Percentiles rank a stretch among this genome's conserved stretches.
Evolutionary conservation across 2,113 vertebrate genomes (phyloP).

Genomic region (Phylloscopus trochilus): DNA sequence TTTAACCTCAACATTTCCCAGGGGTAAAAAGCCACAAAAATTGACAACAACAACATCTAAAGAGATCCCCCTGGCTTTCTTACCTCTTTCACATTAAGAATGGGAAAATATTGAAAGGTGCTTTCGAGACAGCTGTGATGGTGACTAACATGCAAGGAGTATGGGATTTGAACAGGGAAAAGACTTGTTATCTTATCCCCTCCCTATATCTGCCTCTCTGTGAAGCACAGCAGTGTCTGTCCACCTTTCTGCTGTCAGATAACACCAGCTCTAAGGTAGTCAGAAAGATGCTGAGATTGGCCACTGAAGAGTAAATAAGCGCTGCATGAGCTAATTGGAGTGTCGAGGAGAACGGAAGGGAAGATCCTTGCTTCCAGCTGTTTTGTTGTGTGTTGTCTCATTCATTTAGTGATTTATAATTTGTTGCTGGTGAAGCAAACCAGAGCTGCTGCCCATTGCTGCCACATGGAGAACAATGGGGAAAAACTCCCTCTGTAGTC

Average conservation of each 20-base stretch:
- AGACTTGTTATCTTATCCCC: background rate
- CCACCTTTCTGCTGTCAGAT: background rate
- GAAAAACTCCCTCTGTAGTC: background rate
- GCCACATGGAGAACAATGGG: background rate
- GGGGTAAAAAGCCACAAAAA: background rate
- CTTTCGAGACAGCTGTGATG: background rate
- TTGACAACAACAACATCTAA: background rate
- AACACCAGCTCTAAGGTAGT: background rate
- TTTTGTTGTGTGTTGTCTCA: background rate
- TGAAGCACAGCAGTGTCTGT: background rate
- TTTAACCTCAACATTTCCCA: background rate
- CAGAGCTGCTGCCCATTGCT: background rate
- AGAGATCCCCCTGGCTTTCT: background rate
- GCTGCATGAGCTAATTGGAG: background rate
- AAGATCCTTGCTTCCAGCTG: slow-evolving; percentile 8
- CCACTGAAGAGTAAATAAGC: background rate
- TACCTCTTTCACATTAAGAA: background rate
- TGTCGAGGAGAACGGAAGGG: background rate
- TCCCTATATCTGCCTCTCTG: background rate
- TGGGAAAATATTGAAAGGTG: background rate
- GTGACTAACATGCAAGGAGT: background rate
- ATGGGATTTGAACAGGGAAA: background rate
- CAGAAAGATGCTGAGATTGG: background rate
- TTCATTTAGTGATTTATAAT: slow-evolving; percentile 2
- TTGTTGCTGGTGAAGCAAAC: slow-evolving; percentile 17